Conservation (phyloP, 2,888 invertebrate species). For the Anagyrus pseudococci region DNA sequence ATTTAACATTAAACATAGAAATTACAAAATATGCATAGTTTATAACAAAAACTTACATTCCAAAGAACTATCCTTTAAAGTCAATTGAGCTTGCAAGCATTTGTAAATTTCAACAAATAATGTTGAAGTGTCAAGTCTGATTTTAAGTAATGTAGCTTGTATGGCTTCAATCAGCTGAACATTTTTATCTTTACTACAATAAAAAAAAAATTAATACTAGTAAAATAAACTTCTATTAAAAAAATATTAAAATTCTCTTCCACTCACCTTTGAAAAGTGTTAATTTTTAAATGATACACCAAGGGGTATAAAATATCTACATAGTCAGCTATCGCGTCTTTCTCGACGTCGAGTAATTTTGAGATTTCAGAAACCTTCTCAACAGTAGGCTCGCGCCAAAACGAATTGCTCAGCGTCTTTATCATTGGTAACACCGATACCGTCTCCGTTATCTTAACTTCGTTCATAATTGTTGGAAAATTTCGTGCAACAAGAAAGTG, state of each 20-base stretch:
- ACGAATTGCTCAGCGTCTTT: conserved; percentile 66
- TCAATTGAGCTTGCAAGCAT: conserved; percentile 66
- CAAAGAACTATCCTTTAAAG: conserved; percentile 62
- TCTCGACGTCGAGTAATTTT: conserved; percentile 56
- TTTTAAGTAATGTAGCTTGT: conserved; percentile 63
- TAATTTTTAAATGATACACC: conserved; percentile 52
- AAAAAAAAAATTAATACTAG: no score
- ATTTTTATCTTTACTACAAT: conserved; percentile 63
- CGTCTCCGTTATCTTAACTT: no score
- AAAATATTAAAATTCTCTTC: conserved; percentile 13
- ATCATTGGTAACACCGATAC: no score
- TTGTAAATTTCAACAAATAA: conserved; percentile 67
- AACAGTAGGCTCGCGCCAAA: conserved; percentile 63
- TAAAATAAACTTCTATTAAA: conserved; percentile 9
- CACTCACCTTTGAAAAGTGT: conserved; percentile 49
- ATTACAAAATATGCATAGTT: background rate
- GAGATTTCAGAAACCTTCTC: conserved; percentile 59
- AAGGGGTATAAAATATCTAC: conserved; percentile 67
- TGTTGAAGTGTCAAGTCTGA: conserved; percentile 63
- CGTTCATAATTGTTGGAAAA: no score
- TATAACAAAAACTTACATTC: conserved; percentile 62
- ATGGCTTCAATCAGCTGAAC: conserved; percentile 65
- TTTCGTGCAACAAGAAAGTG: no score
- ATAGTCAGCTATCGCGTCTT: conserved; percentile 63
- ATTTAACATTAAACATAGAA: conserved; percentile 32